Conservation (phyloP, 1,140 invertebrate species). For the Sipha flava region DNA sequence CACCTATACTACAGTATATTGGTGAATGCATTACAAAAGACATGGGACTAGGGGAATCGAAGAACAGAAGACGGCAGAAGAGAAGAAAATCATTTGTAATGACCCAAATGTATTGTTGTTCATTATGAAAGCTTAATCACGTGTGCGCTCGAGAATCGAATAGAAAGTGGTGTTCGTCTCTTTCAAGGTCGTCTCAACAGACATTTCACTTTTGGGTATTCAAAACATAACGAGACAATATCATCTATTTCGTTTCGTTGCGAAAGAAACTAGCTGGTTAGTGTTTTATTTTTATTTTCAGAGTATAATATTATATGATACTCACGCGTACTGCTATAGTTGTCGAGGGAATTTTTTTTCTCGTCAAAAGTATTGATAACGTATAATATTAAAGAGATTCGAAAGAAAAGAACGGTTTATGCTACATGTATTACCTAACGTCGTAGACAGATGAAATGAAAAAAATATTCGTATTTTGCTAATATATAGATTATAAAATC, state of each 20-base stretch:
- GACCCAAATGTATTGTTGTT: slow-evolving; percentile 29
- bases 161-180: slow-evolving; percentile 26
- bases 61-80: too few species aligned
- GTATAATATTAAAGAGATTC: too few species aligned
- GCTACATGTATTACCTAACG: background rate
- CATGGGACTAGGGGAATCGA: background rate
- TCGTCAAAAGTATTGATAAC: too few species aligned
- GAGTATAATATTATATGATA: too few species aligned
- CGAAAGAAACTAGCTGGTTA: background rate
- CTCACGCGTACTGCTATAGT: too few species aligned
- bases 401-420: too few species aligned
- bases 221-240: slow-evolving; percentile 4
- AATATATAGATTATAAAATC: background rate
- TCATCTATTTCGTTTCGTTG: background rate
- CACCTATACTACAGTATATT: too few species aligned
- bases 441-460: background rate
- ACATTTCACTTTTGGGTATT: slow-evolving; percentile 28
- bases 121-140: slow-evolving; percentile 32
- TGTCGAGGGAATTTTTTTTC: too few species aligned
- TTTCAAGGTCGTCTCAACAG: slow-evolving; percentile 22
- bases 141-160: slow-evolving; percentile 25
- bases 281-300: background rate
- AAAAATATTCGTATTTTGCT: background rate
- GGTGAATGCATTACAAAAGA: background rate
- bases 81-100: slow-evolving; percentile 21